phyloP scores from a whole-genome alignment of 37 sponge, comb jelly and placozoan genomes.

The Mnemiopsis leidyi region DNA sequence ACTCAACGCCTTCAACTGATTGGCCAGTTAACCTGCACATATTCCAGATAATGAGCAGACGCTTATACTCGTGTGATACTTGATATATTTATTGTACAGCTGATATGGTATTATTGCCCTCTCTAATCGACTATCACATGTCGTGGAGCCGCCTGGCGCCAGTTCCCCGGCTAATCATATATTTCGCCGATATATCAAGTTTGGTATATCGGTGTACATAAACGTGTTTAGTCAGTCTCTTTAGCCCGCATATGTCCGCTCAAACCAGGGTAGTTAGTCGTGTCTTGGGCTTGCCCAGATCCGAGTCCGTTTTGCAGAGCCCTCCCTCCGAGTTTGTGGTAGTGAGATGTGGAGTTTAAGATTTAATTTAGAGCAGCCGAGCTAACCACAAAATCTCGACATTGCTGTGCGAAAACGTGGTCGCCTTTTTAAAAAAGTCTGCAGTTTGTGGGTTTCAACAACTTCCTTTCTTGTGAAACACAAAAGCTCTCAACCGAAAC shows the following conservation, averaged over 20 bases:
- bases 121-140: not conserved
- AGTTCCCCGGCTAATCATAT: not conserved
- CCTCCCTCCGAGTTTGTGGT: not conserved
- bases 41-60: not conserved
- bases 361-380: too few species aligned
- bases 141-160: not conserved
- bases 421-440: too few species aligned
- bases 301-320: not conserved
- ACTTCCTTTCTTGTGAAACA: too few species aligned
- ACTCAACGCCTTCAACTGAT: not conserved
- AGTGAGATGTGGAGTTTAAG: too few species aligned
- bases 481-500: too few species aligned
- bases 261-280: too few species aligned
- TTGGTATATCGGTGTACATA: not conserved
- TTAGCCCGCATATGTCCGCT: too few species aligned
- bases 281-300: too few species aligned
- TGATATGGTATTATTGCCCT: not conserved
- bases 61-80: not conserved
- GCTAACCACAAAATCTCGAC: too few species aligned
- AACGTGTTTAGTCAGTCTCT: not conserved
- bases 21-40: not conserved
- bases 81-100: not conserved
- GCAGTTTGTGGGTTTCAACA: too few species aligned
- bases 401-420: too few species aligned
- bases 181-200: not conserved